These are phyloP conservation scores for Aradus depressus DNA, from an alignment of 2,888 invertebrate species.

Conservation along the genomic window DNA sequence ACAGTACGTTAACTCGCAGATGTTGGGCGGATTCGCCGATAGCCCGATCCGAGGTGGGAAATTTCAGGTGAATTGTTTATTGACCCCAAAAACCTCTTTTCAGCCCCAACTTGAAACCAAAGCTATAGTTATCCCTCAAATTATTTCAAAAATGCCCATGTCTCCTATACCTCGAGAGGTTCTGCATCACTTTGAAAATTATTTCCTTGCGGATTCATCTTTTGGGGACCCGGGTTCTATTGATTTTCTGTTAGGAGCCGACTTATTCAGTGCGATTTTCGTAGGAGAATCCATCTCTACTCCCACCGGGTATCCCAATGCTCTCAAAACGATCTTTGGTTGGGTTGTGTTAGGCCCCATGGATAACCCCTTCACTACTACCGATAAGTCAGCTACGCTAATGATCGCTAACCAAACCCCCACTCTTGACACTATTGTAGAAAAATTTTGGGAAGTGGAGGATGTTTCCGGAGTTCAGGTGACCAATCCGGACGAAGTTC, in stretches of 20 bases:
- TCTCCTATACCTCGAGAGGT: background rate
- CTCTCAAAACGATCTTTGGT: conserved; percentile 3
- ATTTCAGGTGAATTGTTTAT: background rate
- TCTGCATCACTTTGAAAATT: background rate
- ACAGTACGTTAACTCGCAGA: background rate
- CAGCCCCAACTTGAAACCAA: background rate
- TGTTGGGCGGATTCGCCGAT: background rate
- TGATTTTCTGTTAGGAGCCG: conserved; percentile 3
- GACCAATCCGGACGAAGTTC: background rate
- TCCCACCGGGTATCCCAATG: background rate
- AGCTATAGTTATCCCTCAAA: background rate
- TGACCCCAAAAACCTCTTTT: background rate
- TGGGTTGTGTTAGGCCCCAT: conserved; percentile 3
- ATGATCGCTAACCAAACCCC: background rate
- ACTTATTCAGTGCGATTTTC: background rate
- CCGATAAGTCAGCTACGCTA: background rate
- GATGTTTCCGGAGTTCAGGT: background rate
- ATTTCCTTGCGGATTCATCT: conserved; percentile 4
- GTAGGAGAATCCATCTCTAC: background rate
- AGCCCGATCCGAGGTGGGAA: background rate
- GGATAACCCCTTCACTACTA: background rate
- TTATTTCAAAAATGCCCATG: background rate
- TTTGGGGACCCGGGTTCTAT: conserved; percentile 1
- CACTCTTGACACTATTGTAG: background rate
- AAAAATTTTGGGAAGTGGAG: conserved; percentile 13